These are phyloP conservation scores for Eremophila alpestris DNA, from an alignment of 2,797 vertebrate genomes.

Conservation along the genomic window DNA sequence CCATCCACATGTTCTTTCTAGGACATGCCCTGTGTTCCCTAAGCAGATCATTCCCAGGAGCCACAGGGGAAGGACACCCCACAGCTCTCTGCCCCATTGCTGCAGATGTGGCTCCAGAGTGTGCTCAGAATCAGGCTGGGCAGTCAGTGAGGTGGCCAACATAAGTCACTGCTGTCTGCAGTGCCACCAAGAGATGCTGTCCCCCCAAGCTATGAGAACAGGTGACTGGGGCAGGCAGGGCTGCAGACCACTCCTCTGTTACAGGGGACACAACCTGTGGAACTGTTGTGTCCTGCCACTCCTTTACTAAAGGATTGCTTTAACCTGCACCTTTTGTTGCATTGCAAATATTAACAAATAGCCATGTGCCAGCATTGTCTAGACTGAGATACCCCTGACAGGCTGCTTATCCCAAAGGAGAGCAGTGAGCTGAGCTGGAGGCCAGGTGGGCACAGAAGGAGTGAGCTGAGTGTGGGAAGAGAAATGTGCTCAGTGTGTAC, in stretches of 20 bases:
- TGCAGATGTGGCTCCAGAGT: not conserved
- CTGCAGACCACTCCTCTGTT: not conserved
- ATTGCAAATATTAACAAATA: not conserved
- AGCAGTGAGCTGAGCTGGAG: not conserved
- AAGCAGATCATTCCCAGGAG: not conserved
- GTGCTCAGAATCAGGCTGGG: not conserved
- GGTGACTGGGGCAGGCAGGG: not conserved
- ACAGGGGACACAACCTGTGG: not conserved
- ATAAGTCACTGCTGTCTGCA: not conserved
- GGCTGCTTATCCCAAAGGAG: not conserved
- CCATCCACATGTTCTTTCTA: not conserved
- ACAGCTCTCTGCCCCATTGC: not conserved
- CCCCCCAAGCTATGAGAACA: not conserved
- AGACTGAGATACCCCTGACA: not conserved
- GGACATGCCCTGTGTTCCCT: not conserved
- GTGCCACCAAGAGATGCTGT: not conserved
- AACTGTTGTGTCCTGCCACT: not conserved
- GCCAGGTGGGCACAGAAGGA: not conserved
- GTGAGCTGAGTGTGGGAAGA: not conserved
- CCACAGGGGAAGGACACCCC: not conserved
- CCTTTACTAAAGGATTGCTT: not conserved
- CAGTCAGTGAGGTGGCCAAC: not conserved
- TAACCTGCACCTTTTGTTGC: not conserved
- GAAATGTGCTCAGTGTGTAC: not conserved
- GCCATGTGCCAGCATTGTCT: not conserved